Percentiles rank a stretch among this genome's conserved stretches.
These are phyloP conservation scores for Pseudeuparius sepicola DNA, from an alignment of 2,888 invertebrate genomes.

Conservation along the genomic window DNA sequence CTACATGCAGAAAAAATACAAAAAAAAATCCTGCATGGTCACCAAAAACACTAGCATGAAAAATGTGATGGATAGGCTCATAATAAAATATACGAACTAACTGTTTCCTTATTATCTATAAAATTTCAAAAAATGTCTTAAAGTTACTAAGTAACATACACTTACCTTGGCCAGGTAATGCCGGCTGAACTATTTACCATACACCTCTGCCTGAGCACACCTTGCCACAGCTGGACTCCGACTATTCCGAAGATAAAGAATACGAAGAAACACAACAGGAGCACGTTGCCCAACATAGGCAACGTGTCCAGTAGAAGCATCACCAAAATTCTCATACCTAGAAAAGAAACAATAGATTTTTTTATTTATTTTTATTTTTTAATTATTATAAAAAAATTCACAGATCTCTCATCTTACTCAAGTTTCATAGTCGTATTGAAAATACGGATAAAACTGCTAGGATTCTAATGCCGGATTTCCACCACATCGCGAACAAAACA, in stretches of 20 bases:
- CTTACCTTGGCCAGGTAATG: conserved; percentile 24
- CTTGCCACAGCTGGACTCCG: conserved; percentile 99
- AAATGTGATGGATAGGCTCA: too few relatives aligned
- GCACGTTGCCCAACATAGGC: conserved; percentile 98
- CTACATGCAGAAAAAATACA: too few relatives aligned
- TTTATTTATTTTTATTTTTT: too few relatives aligned
- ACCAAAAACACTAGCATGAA: too few relatives aligned
- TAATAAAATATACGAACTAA: too few relatives aligned
- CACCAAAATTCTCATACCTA: conserved; percentile 98
- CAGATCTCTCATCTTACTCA: background rate
- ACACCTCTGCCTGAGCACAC: conserved; percentile 90
- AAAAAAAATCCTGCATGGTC: too few relatives aligned
- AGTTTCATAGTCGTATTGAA: background rate
- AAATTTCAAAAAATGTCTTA: background rate
- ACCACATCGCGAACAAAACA: too few relatives aligned
- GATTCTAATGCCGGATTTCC: too few relatives aligned
- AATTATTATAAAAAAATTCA: background rate
- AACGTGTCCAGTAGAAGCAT: conserved; percentile 97
- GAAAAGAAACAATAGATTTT: conserved; percentile 30
- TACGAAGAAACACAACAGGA: conserved; percentile 98
- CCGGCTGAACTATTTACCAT: conserved; percentile 23
- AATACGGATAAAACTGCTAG: too few relatives aligned
- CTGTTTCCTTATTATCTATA: too few relatives aligned
- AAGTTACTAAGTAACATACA: background rate
- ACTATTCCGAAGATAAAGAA: conserved; percentile 99